Evolutionary conservation across 2,888 invertebrate species (phyloP), one percentile per base, ranked within the genome.

Genomic region (Chymomyza fuscimana): DNA sequence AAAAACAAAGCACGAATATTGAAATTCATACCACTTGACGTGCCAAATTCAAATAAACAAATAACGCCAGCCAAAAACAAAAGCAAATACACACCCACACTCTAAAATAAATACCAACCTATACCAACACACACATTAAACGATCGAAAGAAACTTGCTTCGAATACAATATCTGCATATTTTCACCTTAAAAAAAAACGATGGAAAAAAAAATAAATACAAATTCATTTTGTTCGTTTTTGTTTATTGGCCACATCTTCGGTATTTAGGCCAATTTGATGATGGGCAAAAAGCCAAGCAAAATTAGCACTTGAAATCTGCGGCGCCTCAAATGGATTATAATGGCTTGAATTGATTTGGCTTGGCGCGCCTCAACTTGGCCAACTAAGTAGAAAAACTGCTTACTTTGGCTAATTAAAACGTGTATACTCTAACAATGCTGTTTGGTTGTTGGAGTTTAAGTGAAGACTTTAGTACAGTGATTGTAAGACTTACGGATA

Each of bases 101-200:
- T 5, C 51, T 51, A 7, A 32, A 32, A 32, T 9, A 32, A 32
- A 32, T 32, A 32, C 7, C 2, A 1, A 32, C 32, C 32, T 9
- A 32, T 40, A 40, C 40, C 10, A 40, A 10, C 5, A 10, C 40
- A 10, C 40, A 46, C 12, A 46, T 46, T 46, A 46, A 46, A 10
- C 40, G 40, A 15, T 12, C 12, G 40, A 12, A 46, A 46, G 40
- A 46, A 46, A 46, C 40, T 46, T 46, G 40, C 40, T 46, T 46
- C 54, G 22, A 54, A 25, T 64, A 78, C 50, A 29, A 74, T 67
- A 63, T 84, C 54, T 73, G 82, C 85, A 84, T 81, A 84, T 81
- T 84, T 81, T 79, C 77, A 74, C 72, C 77, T 71, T 70, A 64
- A n/a, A 64, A 66, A 76, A 29, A 29, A 29, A 29, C 29, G 29